These are phyloP conservation scores for Drosophila maculinotata DNA, from an alignment of 2,888 invertebrate species.

Conservation along the genomic window DNA sequence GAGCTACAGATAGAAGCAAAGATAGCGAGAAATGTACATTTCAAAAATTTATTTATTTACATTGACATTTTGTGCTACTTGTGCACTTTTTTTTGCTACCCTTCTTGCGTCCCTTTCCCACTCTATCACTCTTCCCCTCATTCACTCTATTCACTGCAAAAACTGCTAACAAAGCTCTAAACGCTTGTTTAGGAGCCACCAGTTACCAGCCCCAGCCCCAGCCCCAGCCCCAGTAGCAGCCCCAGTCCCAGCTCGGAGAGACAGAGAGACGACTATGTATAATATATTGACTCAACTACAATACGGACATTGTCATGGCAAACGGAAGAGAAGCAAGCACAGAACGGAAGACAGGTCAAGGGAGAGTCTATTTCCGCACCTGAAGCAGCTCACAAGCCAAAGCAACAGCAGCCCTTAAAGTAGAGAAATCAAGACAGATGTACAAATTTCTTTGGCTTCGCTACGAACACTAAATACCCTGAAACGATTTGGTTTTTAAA, in stretches of 20 bases:
- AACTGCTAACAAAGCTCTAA: constrained; percentile 78
- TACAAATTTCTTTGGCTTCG: background rate
- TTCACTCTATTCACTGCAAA: constrained; percentile 53
- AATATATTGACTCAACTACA: constrained; percentile 77
- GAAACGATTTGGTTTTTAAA: background rate
- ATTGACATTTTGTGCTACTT: constrained; percentile 79
- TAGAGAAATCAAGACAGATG: constrained; percentile 38
- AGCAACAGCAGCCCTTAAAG: constrained; percentile 27
- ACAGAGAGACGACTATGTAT: constrained; percentile 63
- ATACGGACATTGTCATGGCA: constrained; percentile 76
- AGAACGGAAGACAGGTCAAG: constrained; percentile 71
- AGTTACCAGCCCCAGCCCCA: constrained; percentile 25
- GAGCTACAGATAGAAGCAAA: constrained; percentile 37
- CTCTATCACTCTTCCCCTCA: background rate
- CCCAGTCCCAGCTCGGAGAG: constrained; percentile 17
- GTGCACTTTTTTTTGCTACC: constrained; percentile 60
- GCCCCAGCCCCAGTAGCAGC: background rate
- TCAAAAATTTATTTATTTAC: constrained; percentile 77
- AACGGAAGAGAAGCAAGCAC: constrained; percentile 62
- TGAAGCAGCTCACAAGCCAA: constrained; percentile 59
- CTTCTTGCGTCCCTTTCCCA: background rate
- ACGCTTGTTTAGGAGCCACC: constrained; percentile 70
- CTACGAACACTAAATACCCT: constrained; percentile 31
- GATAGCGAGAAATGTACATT: constrained; percentile 66
- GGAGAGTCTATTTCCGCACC: constrained; percentile 78